Evolutionary conservation across 2,888 invertebrate genomes (phyloP), one percentile per base, ranked within the genome.

Genomic region (Netelia melanura): DNA sequence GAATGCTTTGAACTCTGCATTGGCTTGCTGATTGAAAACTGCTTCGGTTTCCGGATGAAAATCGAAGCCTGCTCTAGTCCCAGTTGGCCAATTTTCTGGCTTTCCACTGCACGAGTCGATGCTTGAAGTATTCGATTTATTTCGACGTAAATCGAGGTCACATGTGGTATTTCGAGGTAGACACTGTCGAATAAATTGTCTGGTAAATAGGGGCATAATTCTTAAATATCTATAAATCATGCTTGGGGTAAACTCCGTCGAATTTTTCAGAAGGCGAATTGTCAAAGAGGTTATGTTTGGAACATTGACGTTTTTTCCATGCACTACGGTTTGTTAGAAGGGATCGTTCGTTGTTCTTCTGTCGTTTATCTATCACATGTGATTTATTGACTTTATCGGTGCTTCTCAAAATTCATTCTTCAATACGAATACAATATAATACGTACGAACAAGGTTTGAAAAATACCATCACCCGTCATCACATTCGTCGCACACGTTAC

Each of bases 1-100:
- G 87, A 95, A 95, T 21, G 96, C 96, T 86, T 95, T 94, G 14
- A 96, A 93, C 91, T 96, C 96, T 77, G 94, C 92, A 87, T 94
- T 94, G 87, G 95, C 95, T 91, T 96, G 96, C 64, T 94, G 92
- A 90, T 96, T 96, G 54, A 96, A 88, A 21, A 92, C 93, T 21
- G 91, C 92, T 92, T 95, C 95, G 10, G 94, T 93, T 88, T 95
- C 95, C 86, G 93, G 86, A 79, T 94, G 92, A 88, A 94, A 94
- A 61, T 91, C 87, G 75, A 89, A 91, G 23, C 86, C 89, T 0
- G 83, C 85, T 79, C 85, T 85, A 38, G 87, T 86, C 84, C 88
- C 91, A 43, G 87, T 89, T 44, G 91, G 91, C 91, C 91, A 91
- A 75, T 89, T 89, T 23, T 76, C 77, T 11, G 89, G 81, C 81